A percentile compares a stretch with the other conserved stretches of the same genome.
Evolutionary conservation across 2,888 invertebrate genomes (phyloP).

Genomic region (Eristalis tenax): DNA sequence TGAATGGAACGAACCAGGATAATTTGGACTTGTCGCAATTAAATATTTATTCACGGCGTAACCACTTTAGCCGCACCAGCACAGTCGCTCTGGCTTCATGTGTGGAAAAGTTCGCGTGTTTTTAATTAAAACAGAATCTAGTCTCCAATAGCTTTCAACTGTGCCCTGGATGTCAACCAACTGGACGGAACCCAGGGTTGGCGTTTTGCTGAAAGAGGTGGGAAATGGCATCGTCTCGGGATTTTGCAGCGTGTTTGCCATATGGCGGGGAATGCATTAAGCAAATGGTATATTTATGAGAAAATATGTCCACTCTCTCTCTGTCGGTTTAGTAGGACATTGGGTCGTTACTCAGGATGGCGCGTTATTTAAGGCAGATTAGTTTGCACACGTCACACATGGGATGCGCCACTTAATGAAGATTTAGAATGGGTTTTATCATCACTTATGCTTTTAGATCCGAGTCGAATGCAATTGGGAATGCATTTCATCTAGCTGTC

Average conservation of each 20-base stretch:
- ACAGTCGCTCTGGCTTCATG: not conserved
- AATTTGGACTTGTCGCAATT: conserved; percentile 16
- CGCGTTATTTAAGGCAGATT: not conserved
- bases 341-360: not conserved
- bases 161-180: conserved; percentile 13
- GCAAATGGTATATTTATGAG: conserved; percentile 32
- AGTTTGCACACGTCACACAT: no score
- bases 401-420: no score
- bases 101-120: conserved; percentile 22
- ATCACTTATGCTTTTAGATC: not conserved
- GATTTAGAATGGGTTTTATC: no score
- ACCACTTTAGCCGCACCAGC: conserved; percentile 11
- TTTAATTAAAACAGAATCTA: conserved; percentile 55
- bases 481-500: not conserved
- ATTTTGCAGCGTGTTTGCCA: not conserved
- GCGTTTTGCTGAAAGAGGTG: conserved; percentile 9
- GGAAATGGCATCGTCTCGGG: conserved; percentile 13
- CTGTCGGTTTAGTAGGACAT: not conserved
- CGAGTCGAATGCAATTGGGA: not conserved
- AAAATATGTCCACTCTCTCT: not conserved
- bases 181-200: not conserved
- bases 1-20: not conserved
- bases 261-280: conserved; percentile 24
- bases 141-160: conserved; percentile 5
- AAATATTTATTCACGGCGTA: conserved; percentile 38